Evolutionary conservation across 2,113 vertebrate genomes (phyloP), one percentile per base, ranked within the genome.

Genomic region (Ascaphus truei): DNA sequence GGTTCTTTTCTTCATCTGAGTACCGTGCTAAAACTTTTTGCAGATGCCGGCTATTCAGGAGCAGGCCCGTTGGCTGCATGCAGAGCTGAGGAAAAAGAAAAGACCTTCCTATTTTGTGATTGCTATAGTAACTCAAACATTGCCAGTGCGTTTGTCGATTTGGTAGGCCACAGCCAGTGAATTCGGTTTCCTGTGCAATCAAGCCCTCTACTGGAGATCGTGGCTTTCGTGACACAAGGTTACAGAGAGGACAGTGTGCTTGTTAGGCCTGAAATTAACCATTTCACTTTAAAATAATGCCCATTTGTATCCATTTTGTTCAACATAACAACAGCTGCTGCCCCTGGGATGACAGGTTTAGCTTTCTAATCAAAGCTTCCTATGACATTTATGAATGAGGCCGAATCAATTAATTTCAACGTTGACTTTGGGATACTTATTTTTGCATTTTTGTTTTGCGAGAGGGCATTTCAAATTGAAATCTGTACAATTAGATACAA

Each of bases 31-130:
- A 92, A 91, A 91, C 91, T 94, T 93, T 95, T 89, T 97, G 94
- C 95, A 97, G 95, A 98, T 96, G 95, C 94, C 81, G 86, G 86
- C 92, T 92, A 98, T 97, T 98, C 93, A 96, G 88, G 89, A 89
- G 92, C 91, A n/a, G 85, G 92, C 86, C 95, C 88, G 93, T 81
- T 51, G 95, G 92, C 94, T 90, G 93, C 94, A 95, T 83, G 89
- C 93, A 93, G 92, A 94, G 92, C 91, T 88, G 93, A 82, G 89
- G 82, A 90, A 85, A 91, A 90, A 92, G 86, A 88, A 93, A 93
- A 91, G 92, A 86, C 93, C 86, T 90, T 88, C 83, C 88, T 89
- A 87, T 91, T 92, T 91, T 90, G 85, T 66, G 81, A 93, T 95
- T 95, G 88, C 96, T 93, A 96, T 96, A 94, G 95, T 95, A 96